Conservation (phyloP, 2,113 vertebrate genomes). For the Amphiprion percula region DNA sequence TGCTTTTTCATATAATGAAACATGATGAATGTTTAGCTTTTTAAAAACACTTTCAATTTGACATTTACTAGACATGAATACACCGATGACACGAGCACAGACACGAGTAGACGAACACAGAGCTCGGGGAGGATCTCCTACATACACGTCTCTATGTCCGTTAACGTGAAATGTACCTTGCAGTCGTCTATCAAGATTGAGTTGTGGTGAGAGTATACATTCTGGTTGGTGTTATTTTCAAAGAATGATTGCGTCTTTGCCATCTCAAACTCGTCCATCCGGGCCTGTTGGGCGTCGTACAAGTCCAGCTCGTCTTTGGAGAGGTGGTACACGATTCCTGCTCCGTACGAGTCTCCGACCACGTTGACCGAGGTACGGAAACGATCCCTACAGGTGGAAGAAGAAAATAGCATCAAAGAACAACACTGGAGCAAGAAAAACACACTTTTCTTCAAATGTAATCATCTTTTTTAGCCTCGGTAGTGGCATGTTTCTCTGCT, state of each 20-base stretch:
- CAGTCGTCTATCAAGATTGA: constrained; percentile 95
- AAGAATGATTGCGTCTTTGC: constrained; percentile 93
- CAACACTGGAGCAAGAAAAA: not conserved
- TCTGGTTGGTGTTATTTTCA: constrained; percentile 96
- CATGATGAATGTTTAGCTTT: constrained; percentile 63
- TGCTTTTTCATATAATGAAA: constrained; percentile 82
- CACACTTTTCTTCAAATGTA: too few relatives aligned
- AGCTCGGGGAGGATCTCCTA: constrained; percentile 79
- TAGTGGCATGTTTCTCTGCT: too few relatives aligned
- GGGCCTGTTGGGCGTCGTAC: constrained; percentile 91
- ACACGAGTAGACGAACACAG: constrained; percentile 64
- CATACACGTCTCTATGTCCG: constrained; percentile 99
- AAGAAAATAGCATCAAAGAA: not conserved
- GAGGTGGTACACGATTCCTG: constrained; percentile 97
- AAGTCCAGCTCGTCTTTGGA: constrained; percentile 93
- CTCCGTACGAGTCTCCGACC: constrained; percentile 97
- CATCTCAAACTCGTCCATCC: constrained; percentile 93
- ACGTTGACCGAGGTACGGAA: constrained; percentile 99
- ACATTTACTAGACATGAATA: constrained; percentile 54
- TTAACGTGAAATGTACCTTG: constrained; percentile 98
- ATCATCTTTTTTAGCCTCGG: too few relatives aligned
- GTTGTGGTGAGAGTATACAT: constrained; percentile 96
- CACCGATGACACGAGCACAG: constrained; percentile 71
- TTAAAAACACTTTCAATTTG: constrained; percentile 50
- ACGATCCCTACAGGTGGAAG: constrained; percentile 88